Percentiles rank a stretch among this genome's conserved stretches.
Evolutionary conservation across 2,797 vertebrate genomes (phyloP).

Genomic region (Oreochromis mossambicus): DNA sequence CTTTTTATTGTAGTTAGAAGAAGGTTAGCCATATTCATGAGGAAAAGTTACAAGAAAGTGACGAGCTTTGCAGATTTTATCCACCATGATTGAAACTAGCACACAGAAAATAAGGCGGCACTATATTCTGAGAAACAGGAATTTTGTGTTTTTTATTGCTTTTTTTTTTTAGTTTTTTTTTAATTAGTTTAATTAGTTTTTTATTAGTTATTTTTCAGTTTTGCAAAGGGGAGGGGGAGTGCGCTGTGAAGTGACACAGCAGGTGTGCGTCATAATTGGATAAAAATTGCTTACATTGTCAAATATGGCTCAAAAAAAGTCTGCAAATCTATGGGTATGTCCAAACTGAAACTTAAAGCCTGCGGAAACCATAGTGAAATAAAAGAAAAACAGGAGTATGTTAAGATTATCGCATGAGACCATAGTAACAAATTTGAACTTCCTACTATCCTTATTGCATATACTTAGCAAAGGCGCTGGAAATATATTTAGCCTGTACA

Average conservation of each 20-base stretch:
- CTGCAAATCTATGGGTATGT: neutral
- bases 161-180: neutral
- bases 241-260: neutral
- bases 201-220: neutral
- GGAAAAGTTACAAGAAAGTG: neutral
- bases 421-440: neutral
- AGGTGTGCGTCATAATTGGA: neutral
- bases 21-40: neutral
- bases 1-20: neutral
- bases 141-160: neutral
- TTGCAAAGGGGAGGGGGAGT: neutral
- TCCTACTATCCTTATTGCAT: neutral
- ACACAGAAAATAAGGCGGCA: neutral
- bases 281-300: neutral
- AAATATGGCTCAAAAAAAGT: neutral
- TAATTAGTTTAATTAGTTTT: neutral
- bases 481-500: neutral
- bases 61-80: neutral
- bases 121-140: neutral
- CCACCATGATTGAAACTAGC: neutral
- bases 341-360: neutral
- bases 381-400: neutral
- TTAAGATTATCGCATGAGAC: neutral
- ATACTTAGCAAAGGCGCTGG: neutral
- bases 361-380: neutral